Evolutionary conservation across 2,888 invertebrate genomes (phyloP).

Genomic region (Argyra leucocephala): DNA sequence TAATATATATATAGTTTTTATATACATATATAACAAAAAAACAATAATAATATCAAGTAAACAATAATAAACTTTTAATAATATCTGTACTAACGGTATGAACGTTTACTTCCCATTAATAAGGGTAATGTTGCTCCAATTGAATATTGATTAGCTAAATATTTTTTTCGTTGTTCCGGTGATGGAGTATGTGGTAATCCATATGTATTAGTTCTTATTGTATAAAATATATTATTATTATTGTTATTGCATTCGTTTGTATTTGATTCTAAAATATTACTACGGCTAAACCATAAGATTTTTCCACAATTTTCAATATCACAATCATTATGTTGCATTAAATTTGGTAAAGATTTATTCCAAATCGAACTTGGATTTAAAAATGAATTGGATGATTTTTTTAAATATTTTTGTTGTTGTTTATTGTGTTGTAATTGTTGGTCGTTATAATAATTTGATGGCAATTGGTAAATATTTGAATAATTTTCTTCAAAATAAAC

Average conservation of each 20-base stretch:
- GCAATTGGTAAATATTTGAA: not conserved
- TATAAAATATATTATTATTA: conserved; percentile 13
- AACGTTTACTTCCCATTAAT: conserved; percentile 60
- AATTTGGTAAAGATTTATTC: conserved; percentile 15
- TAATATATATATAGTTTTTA: no score
- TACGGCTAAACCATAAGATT: conserved; percentile 38
- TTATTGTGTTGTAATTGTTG: conserved; percentile 18
- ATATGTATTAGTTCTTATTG: conserved; percentile 35
- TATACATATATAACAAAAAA: no score
- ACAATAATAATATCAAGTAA: no score
- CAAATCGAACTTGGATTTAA: not conserved
- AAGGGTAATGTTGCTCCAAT: conserved; percentile 53
- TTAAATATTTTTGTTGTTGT: conserved; percentile 8
- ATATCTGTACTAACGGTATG: conserved; percentile 60
- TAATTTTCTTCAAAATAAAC: not conserved
- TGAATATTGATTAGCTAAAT: conserved; percentile 38
- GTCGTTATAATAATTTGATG: conserved; percentile 16
- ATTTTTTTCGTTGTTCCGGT: conserved; percentile 35
- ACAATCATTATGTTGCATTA: conserved; percentile 29
- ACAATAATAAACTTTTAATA: no score
- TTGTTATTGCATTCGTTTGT: conserved; percentile 18
- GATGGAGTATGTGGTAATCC: conserved; percentile 39
- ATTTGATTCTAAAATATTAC: conserved; percentile 22
- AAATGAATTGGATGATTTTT: not conserved
- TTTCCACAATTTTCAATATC: conserved; percentile 41